These are phyloP conservation scores for Upupa epops DNA, from an alignment of 2,113 vertebrate species.

Conservation along the genomic window DNA sequence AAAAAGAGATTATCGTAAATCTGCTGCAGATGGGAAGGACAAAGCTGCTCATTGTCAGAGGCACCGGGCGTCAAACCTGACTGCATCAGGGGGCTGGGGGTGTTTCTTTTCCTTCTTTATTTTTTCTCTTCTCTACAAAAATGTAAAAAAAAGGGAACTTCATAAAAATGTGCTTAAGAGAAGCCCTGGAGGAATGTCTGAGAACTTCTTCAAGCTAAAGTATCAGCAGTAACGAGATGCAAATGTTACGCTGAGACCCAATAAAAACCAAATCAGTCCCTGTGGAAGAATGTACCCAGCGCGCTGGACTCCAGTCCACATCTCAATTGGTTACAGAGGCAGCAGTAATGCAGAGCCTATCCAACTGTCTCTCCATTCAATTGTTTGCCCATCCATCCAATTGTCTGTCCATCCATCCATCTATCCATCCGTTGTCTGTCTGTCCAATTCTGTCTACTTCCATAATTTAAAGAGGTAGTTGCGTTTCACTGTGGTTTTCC, in stretches of 20 bases:
- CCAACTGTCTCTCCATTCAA: too few species aligned
- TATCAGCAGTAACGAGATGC: conserved; percentile 64
- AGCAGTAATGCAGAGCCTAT: not conserved
- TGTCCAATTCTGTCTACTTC: not conserved
- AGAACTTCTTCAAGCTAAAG: conserved; percentile 62
- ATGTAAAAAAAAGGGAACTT: conserved; percentile 53
- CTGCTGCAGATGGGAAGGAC: conserved; percentile 62
- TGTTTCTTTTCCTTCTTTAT: too few species aligned
- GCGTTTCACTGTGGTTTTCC: not conserved
- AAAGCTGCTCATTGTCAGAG: conserved; percentile 57
- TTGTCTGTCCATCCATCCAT: too few species aligned
- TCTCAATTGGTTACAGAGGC: conserved; percentile 16
- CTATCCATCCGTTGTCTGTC: too few species aligned
- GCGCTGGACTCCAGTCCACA: not conserved
- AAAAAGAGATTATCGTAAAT: conserved; percentile 63
- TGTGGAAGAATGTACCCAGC: not conserved
- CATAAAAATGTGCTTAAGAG: conserved; percentile 65
- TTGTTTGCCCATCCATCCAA: too few species aligned
- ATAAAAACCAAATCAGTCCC: conserved; percentile 21
- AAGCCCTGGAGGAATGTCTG: conserved; percentile 66
- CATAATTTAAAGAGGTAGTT: not conserved
- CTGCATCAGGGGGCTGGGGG: not conserved
- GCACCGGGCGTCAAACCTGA: conserved; percentile 24
- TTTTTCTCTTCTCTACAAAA: too few species aligned
- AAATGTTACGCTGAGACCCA: conserved; percentile 49